A percentile compares a stretch with the other conserved stretches of the same genome.
These are phyloP conservation scores for Metacarcinus magister DNA, from an alignment of 2,888 invertebrate genomes.

Conservation along the genomic window DNA sequence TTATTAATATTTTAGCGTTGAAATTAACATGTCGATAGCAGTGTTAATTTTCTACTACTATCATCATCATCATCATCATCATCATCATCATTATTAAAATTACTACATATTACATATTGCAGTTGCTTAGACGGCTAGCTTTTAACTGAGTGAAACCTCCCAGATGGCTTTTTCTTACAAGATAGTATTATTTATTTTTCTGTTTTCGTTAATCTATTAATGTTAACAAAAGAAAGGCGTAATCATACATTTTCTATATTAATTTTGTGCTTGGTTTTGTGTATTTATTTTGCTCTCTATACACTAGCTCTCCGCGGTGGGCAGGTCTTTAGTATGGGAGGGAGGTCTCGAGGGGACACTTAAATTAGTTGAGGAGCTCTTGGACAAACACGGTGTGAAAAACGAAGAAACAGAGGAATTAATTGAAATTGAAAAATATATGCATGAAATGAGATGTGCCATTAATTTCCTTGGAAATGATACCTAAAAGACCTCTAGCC, in stretches of 20 bases:
- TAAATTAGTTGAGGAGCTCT: slow-evolving; percentile 17
- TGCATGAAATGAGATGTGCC: not conserved
- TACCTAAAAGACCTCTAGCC: not conserved
- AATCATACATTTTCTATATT: not conserved
- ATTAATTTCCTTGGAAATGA: not conserved
- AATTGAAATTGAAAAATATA: not conserved
- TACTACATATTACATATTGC: not conserved
- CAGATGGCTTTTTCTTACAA: not conserved
- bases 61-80: too few relatives aligned
- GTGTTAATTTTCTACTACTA: not conserved
- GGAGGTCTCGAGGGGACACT: not conserved
- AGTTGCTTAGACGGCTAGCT: not conserved
- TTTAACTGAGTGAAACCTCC: not conserved
- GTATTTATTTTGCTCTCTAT: not conserved
- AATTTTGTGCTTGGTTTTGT: not conserved
- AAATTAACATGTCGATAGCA: not conserved
- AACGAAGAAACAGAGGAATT: not conserved
- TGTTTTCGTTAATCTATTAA: not conserved
- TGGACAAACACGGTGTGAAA: not conserved
- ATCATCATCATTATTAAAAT: not conserved
- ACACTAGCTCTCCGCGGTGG: not conserved
- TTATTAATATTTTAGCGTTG: not conserved
- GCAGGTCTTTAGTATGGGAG: not conserved
- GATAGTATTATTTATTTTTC: not conserved
- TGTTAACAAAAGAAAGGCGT: not conserved